Conservation (phyloP, 1,140 invertebrate species). For the Contarinia nasturtii region DNA sequence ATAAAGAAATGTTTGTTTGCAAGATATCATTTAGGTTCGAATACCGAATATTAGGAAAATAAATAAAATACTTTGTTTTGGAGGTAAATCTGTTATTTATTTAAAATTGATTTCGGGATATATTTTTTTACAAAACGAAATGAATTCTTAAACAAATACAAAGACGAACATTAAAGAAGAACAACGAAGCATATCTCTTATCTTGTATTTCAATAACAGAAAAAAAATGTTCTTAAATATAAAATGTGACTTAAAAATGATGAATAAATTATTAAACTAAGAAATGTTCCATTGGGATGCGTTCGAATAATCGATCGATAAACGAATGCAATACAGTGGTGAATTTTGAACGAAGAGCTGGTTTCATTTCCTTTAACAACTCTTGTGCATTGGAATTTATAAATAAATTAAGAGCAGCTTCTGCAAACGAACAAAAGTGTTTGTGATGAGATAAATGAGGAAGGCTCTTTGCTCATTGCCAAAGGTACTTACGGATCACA, state of each 20-base stretch:
- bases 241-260: neutral
- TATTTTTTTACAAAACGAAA: too few relatives aligned
- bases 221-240: neutral
- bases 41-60: too few relatives aligned
- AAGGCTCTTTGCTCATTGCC: neutral
- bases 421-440: constrained; percentile 26
- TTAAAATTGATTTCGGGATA: too few relatives aligned
- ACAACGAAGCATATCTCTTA: too few relatives aligned
- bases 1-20: too few relatives aligned
- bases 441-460: too few relatives aligned
- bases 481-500: constrained; percentile 45
- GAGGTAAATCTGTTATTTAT: too few relatives aligned
- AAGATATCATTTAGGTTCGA: too few relatives aligned
- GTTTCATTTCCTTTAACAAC: constrained; percentile 68
- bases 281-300: constrained; percentile 60
- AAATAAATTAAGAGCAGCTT: constrained; percentile 65
- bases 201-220: too few relatives aligned
- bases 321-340: constrained; percentile 52
- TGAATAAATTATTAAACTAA: constrained; percentile 17
- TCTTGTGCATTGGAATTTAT: constrained; percentile 70
- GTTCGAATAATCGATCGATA: constrained; percentile 48
- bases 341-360: constrained; percentile 54
- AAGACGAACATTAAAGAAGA: too few relatives aligned
- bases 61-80: too few relatives aligned
- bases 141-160: too few relatives aligned